Evolutionary conservation across 2,797 vertebrate species (phyloP).

Genomic region (Bovichtus diacanthus): DNA sequence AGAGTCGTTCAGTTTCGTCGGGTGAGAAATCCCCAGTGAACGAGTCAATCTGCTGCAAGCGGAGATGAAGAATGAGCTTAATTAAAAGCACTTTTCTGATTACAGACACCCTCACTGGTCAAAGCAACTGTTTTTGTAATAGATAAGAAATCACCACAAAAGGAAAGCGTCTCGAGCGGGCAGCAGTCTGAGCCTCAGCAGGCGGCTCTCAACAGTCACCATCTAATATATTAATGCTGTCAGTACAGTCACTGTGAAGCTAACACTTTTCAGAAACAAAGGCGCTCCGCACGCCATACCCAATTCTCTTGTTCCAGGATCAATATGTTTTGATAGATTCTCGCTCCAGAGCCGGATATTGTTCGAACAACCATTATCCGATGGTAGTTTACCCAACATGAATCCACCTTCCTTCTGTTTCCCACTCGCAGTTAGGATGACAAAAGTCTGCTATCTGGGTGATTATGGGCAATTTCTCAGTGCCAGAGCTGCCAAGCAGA

Average conservation of each 20-base stretch:
- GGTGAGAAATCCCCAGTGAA: constrained; percentile 59
- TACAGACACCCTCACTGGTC: constrained; percentile 40
- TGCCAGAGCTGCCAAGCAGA: constrained; percentile 83
- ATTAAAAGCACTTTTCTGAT: constrained; percentile 73
- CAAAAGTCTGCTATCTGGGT: constrained; percentile 87
- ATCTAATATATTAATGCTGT: constrained; percentile 88
- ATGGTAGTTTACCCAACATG: constrained; percentile 89
- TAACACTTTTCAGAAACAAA: constrained; percentile 87
- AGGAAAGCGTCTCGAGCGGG: constrained; percentile 60
- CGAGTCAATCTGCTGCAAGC: constrained; percentile 52
- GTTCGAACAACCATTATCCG: constrained; percentile 87
- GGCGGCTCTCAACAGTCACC: constrained; percentile 78
- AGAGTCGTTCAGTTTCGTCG: constrained; percentile 48
- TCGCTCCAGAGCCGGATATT: constrained; percentile 86
- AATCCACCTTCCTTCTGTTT: constrained; percentile 84
- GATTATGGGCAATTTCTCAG: constrained; percentile 89
- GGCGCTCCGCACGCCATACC: constrained; percentile 81
- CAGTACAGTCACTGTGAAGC: constrained; percentile 85
- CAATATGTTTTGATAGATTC: constrained; percentile 90
- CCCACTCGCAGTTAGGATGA: constrained; percentile 84
- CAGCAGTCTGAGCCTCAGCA: constrained; percentile 75
- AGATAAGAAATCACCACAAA: constrained; percentile 62
- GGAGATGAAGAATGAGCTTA: constrained; percentile 64
- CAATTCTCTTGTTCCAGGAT: constrained; percentile 87
- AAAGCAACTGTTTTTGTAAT: constrained; percentile 50